phyloP scores from a whole-genome alignment of 2,888 invertebrate genomes.

The Pristionchus arcanus region DNA sequence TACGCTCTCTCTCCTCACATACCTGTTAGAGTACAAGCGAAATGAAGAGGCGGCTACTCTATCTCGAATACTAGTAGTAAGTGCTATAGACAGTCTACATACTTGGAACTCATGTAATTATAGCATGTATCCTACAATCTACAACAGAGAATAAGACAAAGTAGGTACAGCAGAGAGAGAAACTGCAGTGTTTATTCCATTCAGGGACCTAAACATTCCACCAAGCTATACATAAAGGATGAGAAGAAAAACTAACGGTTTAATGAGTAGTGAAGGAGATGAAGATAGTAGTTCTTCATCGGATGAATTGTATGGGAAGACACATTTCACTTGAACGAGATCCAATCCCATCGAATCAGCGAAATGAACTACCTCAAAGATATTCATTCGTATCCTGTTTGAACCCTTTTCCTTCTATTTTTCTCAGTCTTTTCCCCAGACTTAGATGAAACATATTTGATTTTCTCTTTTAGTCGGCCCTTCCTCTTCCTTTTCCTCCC shows the following conservation, averaged over 20 bases:
- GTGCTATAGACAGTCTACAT: neutral
- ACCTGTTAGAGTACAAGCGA: too few species aligned
- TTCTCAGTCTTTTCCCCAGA: neutral
- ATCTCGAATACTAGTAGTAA: too few species aligned
- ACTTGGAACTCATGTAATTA: neutral
- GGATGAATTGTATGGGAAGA: conserved; percentile 53
- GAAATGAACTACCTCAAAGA: conserved; percentile 55
- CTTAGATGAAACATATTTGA: neutral
- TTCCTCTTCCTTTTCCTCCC: neutral
- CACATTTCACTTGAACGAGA: conserved; percentile 51
- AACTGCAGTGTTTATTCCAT: neutral
- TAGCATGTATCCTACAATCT: conserved; percentile 7
- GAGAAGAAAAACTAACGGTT: conserved; percentile 26
- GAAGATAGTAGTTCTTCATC: conserved; percentile 46
- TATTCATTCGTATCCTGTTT: neutral
- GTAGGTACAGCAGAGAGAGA: neutral
- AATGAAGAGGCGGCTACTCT: too few species aligned
- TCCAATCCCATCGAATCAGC: conserved; percentile 56
- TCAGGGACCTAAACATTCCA: neutral
- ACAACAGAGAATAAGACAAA: neutral
- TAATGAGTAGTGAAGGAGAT: conserved; percentile 48
- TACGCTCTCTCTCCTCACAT: too few species aligned
- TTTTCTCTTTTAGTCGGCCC: conserved; percentile 5
- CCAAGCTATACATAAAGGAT: neutral
- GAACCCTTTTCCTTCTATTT: neutral